Percentiles rank a stretch among this genome's conserved stretches.
phyloP scores from a whole-genome alignment of 2,888 invertebrate species.

The Iphiclides podalirius region DNA sequence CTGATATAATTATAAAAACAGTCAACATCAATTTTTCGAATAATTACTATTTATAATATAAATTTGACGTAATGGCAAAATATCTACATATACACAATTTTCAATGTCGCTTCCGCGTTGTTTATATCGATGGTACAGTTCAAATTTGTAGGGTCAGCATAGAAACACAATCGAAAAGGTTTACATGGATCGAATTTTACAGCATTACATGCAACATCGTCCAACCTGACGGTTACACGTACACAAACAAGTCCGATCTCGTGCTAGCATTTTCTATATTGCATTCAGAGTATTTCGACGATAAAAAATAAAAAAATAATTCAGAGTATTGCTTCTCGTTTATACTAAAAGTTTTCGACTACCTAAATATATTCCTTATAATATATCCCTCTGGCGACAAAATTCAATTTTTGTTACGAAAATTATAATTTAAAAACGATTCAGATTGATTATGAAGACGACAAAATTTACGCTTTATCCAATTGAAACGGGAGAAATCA shows the following conservation, averaged over 20 bases:
- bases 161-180: slow-evolving; percentile 35
- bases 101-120: slow-evolving; percentile 48
- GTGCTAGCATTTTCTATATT: slow-evolving; percentile 44
- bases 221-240: slow-evolving; percentile 1
- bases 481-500: too few relatives aligned
- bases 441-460: too few relatives aligned
- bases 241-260: slow-evolving; percentile 38
- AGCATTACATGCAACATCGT: slow-evolving; percentile 1
- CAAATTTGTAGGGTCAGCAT: slow-evolving; percentile 47
- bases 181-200: slow-evolving; percentile 7
- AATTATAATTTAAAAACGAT: too few relatives aligned
- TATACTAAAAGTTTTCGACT: slow-evolving; percentile 76
- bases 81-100: slow-evolving; percentile 74
- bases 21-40: slow-evolving; percentile 79
- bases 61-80: slow-evolving; percentile 75
- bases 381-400: slow-evolving; percentile 77
- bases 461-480: too few relatives aligned
- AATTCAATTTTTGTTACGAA: slow-evolving; percentile 43
- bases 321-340: slow-evolving; percentile 79
- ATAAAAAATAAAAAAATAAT: slow-evolving; percentile 66
- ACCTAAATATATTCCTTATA: slow-evolving; percentile 63
- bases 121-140: slow-evolving; percentile 53
- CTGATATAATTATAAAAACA: slow-evolving; percentile 80
- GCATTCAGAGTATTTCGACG: slow-evolving; percentile 66
- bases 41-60: slow-evolving; percentile 71